Percentiles rank a stretch among this genome's conserved stretches.
Evolutionary conservation across 2,113 vertebrate species (phyloP).

Genomic region (Thalassoma bifasciatum): DNA sequence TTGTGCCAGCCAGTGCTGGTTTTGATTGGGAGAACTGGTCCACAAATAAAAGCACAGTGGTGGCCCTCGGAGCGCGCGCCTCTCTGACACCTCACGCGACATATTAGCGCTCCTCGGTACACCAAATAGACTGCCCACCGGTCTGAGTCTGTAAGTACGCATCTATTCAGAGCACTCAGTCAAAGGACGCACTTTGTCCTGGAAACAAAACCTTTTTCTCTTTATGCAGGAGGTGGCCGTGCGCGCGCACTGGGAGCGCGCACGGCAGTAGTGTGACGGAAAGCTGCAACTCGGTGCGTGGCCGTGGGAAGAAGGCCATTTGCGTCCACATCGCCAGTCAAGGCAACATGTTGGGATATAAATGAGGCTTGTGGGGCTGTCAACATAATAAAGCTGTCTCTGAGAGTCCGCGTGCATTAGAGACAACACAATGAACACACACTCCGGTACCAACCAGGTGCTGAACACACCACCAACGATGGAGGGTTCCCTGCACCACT

Average conservation of each 20-base stretch:
- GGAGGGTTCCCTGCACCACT: neutral
- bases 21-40: conserved; percentile 76
- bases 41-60: conserved; percentile 81
- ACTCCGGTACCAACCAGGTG: conserved; percentile 56
- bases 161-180: conserved; percentile 87
- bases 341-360: conserved; percentile 73
- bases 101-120: conserved; percentile 86
- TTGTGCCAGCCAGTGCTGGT: conserved; percentile 66
- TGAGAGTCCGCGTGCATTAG: conserved; percentile 4
- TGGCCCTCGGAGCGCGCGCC: conserved; percentile 70
- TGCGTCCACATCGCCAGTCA: conserved; percentile 72
- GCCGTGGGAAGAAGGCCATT: conserved; percentile 86
- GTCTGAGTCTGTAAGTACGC: conserved; percentile 83
- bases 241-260: conserved; percentile 62
- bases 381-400: conserved; percentile 60
- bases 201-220: conserved; percentile 30
- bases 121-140: conserved; percentile 85
- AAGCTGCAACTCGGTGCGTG: conserved; percentile 73
- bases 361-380: conserved; percentile 70
- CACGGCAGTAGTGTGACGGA: conserved; percentile 29
- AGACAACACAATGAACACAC: conserved; percentile 36
- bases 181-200: conserved; percentile 83
- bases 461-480: conserved; percentile 30
- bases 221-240: conserved; percentile 36
- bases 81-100: conserved; percentile 80